A percentile compares a stretch with the other conserved stretches of the same genome.
Conservation (phyloP, 2,113 vertebrate genomes). For the Eublepharis macularius region DNA sequence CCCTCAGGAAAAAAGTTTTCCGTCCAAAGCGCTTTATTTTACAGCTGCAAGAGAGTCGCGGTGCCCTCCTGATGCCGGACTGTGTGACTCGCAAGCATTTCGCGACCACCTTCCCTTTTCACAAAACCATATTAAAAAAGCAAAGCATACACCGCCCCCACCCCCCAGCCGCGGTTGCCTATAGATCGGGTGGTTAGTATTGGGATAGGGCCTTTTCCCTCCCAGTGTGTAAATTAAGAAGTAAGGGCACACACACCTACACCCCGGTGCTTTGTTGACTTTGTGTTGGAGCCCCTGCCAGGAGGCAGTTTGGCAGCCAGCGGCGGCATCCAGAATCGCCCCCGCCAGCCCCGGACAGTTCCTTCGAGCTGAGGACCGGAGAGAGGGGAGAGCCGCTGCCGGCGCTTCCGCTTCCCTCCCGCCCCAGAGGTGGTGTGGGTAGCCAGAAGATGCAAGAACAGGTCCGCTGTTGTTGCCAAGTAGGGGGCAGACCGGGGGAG, state of each 20-base stretch:
- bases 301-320: conserved; percentile 63
- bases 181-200: background rate
- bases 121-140: background rate
- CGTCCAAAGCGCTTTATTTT: background rate
- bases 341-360: conserved; percentile 66
- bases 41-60: background rate
- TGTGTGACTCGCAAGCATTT: background rate
- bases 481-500: background rate
- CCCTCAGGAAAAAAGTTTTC: background rate
- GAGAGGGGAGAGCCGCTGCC: conserved; percentile 53
- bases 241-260: conserved; percentile 27
- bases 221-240: conserved; percentile 50
- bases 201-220: background rate
- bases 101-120: background rate
- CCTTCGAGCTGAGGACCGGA: conserved; percentile 43
- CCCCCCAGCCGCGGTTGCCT: background rate
- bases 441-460: background rate
- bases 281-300: conserved; percentile 57
- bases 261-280: conserved; percentile 71
- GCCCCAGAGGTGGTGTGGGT: no score
- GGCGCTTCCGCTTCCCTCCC: background rate
- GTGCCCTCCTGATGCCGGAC: background rate
- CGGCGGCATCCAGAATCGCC: conserved; percentile 75
- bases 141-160: conserved; percentile 30
- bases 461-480: no score